Evolutionary conservation across 2,113 vertebrate species (phyloP).

Genomic region (Vimba vimba): DNA sequence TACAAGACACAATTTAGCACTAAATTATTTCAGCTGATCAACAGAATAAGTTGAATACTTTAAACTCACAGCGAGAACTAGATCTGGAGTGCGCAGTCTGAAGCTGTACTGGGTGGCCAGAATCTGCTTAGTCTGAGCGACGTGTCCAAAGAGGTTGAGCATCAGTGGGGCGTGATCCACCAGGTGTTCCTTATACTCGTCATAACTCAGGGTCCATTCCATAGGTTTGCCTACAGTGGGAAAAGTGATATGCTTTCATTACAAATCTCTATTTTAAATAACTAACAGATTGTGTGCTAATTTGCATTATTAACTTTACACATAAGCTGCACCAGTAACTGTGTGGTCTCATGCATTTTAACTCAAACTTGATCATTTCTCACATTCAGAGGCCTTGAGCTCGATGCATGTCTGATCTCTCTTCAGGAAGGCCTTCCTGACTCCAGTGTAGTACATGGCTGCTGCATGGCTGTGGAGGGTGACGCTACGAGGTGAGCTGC

Average conservation of each 20-base stretch:
- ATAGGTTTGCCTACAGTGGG: neutral
- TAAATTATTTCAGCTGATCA: neutral
- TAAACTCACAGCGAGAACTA: conserved; percentile 67
- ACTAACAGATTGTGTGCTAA: neutral
- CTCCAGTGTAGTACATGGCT: conserved; percentile 87
- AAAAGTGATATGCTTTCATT: neutral
- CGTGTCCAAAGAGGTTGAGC: conserved; percentile 80
- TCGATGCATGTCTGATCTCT: conserved; percentile 66
- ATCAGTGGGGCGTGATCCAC: conserved; percentile 85
- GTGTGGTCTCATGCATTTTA: neutral
- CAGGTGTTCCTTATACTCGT: conserved; percentile 57
- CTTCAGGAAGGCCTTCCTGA: conserved; percentile 77
- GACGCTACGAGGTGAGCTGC: conserved; percentile 69
- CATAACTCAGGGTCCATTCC: conserved; percentile 35
- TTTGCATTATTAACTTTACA: neutral
- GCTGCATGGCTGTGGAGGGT: conserved; percentile 77
- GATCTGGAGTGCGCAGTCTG: conserved; percentile 82
- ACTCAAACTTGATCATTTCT: conserved; percentile 40
- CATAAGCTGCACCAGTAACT: neutral
- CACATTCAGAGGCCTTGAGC: conserved; percentile 74
- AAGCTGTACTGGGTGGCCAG: conserved; percentile 87
- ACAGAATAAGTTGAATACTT: neutral
- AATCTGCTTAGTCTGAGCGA: conserved; percentile 81
- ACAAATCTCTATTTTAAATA: neutral
- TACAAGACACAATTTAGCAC: neutral